Conservation (phyloP, 2,113 vertebrate species). For the Neogale vison region DNA sequence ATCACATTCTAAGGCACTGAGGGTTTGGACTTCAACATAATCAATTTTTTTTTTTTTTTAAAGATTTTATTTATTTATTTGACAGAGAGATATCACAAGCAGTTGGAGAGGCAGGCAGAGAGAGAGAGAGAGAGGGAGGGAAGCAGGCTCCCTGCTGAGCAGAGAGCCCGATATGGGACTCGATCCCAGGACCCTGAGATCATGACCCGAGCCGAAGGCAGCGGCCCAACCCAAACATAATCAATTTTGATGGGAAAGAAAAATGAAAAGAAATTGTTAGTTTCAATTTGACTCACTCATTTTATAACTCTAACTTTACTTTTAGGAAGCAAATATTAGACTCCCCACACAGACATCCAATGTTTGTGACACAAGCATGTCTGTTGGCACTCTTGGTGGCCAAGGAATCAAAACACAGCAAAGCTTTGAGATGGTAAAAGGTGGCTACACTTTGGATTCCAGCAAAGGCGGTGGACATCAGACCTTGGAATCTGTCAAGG, state of each 20-base stretch:
- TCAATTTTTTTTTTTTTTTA: no score
- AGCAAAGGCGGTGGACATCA: slow-evolving; percentile 81
- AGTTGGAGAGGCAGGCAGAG: no score
- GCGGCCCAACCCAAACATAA: no score
- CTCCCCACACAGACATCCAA: slow-evolving; percentile 82
- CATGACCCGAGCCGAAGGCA: no score
- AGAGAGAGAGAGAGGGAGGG: no score
- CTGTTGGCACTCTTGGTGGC: slow-evolving; percentile 70
- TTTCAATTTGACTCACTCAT: neutral
- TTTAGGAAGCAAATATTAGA: slow-evolving; percentile 86
- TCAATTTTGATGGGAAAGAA: neutral
- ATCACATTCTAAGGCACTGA: neutral
- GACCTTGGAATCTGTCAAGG: slow-evolving; percentile 81
- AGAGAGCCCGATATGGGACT: no score
- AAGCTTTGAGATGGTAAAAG: slow-evolving; percentile 83
- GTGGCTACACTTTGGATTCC: slow-evolving; percentile 81
- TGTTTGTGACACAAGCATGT: slow-evolving; percentile 69
- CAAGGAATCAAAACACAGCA: slow-evolving; percentile 84
- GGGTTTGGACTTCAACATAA: neutral
- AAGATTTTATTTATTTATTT: no score
- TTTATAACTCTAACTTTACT: neutral
- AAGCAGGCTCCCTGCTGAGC: no score
- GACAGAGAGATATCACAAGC: no score
- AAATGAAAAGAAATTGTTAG: neutral
- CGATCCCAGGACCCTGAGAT: no score